Evolutionary conservation across 2,113 vertebrate species (phyloP).

Genomic region (Hylia prasina): DNA sequence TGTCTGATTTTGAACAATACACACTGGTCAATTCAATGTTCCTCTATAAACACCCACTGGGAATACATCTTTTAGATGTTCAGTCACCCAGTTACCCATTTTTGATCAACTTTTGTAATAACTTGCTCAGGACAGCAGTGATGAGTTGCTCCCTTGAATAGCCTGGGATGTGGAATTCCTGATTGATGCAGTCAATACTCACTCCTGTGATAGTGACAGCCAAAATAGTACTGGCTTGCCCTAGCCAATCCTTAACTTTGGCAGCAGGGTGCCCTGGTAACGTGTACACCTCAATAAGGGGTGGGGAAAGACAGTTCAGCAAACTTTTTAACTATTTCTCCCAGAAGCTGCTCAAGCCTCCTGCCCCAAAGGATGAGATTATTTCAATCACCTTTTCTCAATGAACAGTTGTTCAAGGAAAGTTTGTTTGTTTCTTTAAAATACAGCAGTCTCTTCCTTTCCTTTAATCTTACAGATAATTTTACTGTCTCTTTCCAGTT

Average conservation of each 20-base stretch:
- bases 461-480: not conserved
- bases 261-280: not conserved
- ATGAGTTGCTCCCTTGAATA: not conserved
- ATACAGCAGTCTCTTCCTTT: not conserved
- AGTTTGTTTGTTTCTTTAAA: not conserved
- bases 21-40: not conserved
- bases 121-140: not conserved
- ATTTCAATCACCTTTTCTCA: not conserved
- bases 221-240: not conserved
- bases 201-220: not conserved
- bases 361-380: not conserved
- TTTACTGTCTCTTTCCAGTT: not conserved
- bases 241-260: not conserved
- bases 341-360: fast-evolving
- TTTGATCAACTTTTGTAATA: not conserved
- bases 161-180: not conserved
- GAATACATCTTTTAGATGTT: not conserved
- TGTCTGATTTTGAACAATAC: not conserved
- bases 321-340: not conserved
- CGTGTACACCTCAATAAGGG: fast-evolving
- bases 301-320: fast-evolving
- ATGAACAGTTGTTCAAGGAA: not conserved
- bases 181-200: not conserved
- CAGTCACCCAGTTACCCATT: not conserved
- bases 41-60: not conserved